phyloP scores from a whole-genome alignment of 1,140 invertebrate genomes.

The Tenebrio molitor region DNA sequence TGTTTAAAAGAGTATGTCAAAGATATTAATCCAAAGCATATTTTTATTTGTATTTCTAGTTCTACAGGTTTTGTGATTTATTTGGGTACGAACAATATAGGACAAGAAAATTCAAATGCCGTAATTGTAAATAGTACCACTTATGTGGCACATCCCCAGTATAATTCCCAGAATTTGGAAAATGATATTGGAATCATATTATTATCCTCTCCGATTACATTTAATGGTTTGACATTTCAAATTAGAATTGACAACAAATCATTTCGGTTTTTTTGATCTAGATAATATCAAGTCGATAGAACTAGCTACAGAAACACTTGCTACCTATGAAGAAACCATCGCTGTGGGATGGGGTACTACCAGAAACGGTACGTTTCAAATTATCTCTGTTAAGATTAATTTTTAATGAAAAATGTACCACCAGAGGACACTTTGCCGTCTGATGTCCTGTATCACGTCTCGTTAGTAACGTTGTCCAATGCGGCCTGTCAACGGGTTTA shows the following conservation, averaged over 20 bases:
- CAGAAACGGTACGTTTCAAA: not conserved
- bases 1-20: not conserved
- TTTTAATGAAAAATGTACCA: too few relatives aligned
- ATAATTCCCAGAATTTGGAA: not conserved
- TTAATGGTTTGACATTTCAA: not conserved
- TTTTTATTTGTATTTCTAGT: not conserved
- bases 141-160: not conserved
- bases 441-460: too few relatives aligned
- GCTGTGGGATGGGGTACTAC: constrained; percentile 8
- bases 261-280: not conserved
- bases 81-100: not conserved
- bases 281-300: not conserved
- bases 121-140: not conserved
- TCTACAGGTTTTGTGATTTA: not conserved
- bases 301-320: not conserved
- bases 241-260: too few relatives aligned
- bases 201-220: not conserved
- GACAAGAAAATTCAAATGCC: not conserved
- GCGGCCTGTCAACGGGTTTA: not conserved
- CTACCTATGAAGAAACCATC: not conserved
- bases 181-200: not conserved
- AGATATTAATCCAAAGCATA: not conserved
- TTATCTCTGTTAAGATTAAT: too few relatives aligned
- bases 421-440: not conserved
- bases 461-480: too few relatives aligned